Conservation (phyloP, 2,888 invertebrate species). For the Axea sp. region DNA sequence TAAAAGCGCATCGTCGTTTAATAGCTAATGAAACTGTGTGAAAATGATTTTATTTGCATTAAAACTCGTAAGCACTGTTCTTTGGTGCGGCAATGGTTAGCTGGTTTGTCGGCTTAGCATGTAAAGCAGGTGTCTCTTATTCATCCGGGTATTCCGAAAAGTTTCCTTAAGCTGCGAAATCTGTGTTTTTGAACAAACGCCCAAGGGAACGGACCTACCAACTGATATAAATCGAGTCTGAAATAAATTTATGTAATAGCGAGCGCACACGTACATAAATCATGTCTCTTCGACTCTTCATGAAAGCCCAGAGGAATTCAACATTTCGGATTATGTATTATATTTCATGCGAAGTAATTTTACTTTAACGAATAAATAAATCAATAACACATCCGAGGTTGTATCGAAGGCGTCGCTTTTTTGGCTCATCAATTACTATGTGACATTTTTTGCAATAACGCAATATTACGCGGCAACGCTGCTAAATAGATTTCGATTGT, state of each 20-base stretch:
- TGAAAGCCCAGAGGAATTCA: slow-evolving; percentile 52
- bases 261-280: slow-evolving; percentile 63
- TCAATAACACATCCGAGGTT: slow-evolving; percentile 16
- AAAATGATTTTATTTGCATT: slow-evolving; percentile 48
- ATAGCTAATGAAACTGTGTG: slow-evolving; percentile 34
- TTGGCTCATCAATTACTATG: slow-evolving; percentile 35
- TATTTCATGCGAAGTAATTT: slow-evolving; percentile 46
- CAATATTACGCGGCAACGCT: background rate
- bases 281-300: slow-evolving; percentile 54
- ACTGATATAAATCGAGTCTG: slow-evolving; percentile 65
- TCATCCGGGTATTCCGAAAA: slow-evolving; percentile 60
- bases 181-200: slow-evolving; percentile 62
- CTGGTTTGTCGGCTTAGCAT: slow-evolving; percentile 51
- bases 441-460: slow-evolving; percentile 21
- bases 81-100: slow-evolving; percentile 43
- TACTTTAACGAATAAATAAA: slow-evolving; percentile 41
- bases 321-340: slow-evolving; percentile 49
- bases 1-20: slow-evolving; percentile 29
- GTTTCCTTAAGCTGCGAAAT: slow-evolving; percentile 60
- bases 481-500: slow-evolving; percentile 34
- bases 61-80: slow-evolving; percentile 45
- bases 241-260: slow-evolving; percentile 67
- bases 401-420: slow-evolving; percentile 5
- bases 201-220: slow-evolving; percentile 55
- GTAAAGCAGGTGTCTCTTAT: slow-evolving; percentile 59